Evolutionary conservation across 1,140 invertebrate genomes (phyloP), one percentile per base, ranked within the genome.

Genomic region (Leucophenga varia): DNA sequence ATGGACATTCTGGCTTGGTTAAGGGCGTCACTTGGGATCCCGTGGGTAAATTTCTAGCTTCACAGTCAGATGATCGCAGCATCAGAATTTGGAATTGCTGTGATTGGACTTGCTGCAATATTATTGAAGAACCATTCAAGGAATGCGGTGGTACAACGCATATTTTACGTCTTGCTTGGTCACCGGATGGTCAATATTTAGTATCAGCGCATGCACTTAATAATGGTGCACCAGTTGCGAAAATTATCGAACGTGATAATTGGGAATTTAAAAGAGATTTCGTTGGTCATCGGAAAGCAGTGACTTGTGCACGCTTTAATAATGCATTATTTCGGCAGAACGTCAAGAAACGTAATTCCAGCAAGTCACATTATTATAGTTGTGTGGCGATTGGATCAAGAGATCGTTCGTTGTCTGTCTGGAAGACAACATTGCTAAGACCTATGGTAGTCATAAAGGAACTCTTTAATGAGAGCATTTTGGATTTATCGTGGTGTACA

Each of bases 11-110:
- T 14, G 92, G 93, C 9, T 79, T 97, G 51, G 94, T 97, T 1
- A 95, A 95, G 79, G 95, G 95, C 19, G 90, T 98, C 14, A 87
- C 91, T 7, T 98, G 94, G 93, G 95, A 98, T 78, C 95, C 95
- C 1, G 87, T 80, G 40, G 95, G 95, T 2, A 95, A 95, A 79
- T 98, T 95, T 76, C 77, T 98, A 37, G 93, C 93, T 1, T 91
- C 91, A 42, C 95, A 96, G 78, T 93, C 93, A 9, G 94, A 96
- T 79, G 95, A 98, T 74, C 93, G 92, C 72, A 91, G 88, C 18
- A 74, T 98, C 9, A 79, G 89, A 67, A 85, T 98, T 20, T 98
- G 95, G 95, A 82, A 93, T 57, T 97, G 93, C 1, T 82, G 84
- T 3, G 93, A 97, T 74, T 98, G 95, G 95, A 81, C 86, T 18